Evolutionary conservation across 2,113 vertebrate species (phyloP), one percentile per base, ranked within the genome.

Genomic region (Cryptoleucopteryx plumbea): DNA sequence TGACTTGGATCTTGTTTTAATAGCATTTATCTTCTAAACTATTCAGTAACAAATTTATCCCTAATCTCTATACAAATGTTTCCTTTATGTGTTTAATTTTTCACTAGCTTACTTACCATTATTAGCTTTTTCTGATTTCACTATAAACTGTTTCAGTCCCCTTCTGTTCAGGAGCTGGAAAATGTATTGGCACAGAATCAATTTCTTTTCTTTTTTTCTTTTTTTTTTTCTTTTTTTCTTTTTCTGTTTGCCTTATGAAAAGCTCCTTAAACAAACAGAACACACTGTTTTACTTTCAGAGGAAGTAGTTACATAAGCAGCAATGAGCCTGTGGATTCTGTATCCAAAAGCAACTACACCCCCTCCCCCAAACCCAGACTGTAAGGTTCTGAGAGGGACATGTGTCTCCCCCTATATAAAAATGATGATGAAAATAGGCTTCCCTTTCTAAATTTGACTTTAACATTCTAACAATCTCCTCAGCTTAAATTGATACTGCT

Each of bases 81-180:
- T 92, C 71, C 82, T 95, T 86, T 79, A 81, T 52, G 26, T 83
- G 80, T 79, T 94, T 82, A 29, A 73, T 84, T 96, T 95, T 93
- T 90, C 70, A 90, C 92, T 97, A 89, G 87, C 85, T 97, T 93
- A 98, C 98, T 98, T 96, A 98, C 98, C 97, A 87, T 97, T 94
- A 91, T 96, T 86, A 88, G 96, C 77, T 96, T 98, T 98, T 98
- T 98, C 97, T 98, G 97, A 98, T 98, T 97, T 98, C 98, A 97
- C 97, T 98, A 97, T 98, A 98, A 96, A 98, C 97, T 52, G 98
- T 98, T 93, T 98, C 98, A 62, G 97, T 97, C 96, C 97, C 97
- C 96, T 97, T 98, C 82, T 79, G 95, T 96, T 79, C 98, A 96
- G 97, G 97, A 98, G 96, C 98, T 98, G 96, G 95, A 98, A 98